Evolutionary conservation across 2,113 vertebrate genomes (phyloP), one percentile per base, ranked within the genome.

Genomic region (Sarotherodon lohbergeri): DNA sequence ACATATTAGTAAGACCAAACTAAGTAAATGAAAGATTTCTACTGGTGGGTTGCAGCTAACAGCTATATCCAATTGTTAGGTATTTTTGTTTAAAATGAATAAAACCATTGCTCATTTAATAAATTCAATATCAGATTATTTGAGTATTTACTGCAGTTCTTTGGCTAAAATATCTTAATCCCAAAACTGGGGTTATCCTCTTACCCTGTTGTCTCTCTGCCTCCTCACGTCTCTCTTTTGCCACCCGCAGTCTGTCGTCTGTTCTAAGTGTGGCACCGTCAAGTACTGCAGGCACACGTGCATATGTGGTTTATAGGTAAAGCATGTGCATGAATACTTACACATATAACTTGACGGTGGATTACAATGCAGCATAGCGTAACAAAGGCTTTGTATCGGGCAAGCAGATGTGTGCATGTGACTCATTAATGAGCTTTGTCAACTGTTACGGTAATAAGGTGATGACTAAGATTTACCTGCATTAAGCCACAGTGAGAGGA

Each of bases 211-310:
- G 96, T 91, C 95, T 97, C 4, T 97, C 97, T 59, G 93, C 96
- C 80, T 99, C 97, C 91, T 99, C 98, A 90, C 98, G 95, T 8
- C 99, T 97, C 17, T 99, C 98, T 87, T 97, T 98, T 41, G 97
- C 99, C 89, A 99, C 96, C 89, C 97, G 95, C 90, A 98, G 97
- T 84, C 97, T 97, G 89, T 98, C 96, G 92, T 99, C 98, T 92
- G 97, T 97, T 96, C 94, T 98, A 85, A 99, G 95, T 16, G 96
- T 84, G 22, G 97, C 98, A 22, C 98, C 98, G 90, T 98, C 98
- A 83, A 98, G 95, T 71, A 98, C 97, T 99, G 91, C 76, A 94
- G 85, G 93, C 92, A 85, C 76, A 94, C 36, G 91, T 88, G 32
- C 90, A 10, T 10, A 81, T 34, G 56, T 11, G 22, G 55, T 86